Evolutionary conservation across 2,797 vertebrate genomes (phyloP), one percentile per base, ranked within the genome.

Genomic region (Chromobotia macracanthus): DNA sequence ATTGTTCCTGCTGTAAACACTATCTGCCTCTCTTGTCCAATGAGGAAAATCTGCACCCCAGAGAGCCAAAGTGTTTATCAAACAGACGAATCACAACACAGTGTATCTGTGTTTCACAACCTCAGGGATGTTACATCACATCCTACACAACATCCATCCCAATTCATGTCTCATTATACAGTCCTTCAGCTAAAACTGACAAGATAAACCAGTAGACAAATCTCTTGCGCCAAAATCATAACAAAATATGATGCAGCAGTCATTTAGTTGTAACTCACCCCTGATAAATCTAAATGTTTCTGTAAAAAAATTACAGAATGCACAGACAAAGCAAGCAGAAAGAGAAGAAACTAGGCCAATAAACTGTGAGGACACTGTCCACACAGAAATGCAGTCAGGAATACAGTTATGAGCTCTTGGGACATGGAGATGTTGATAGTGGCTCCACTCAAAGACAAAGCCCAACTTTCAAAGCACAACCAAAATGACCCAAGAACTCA

Each of bases 1-100:
- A 80, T 83, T 84, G 73, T 80, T 69, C 13, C 13, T 60, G 19
- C 74, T 75, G 23, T 83, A 83, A 80, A 84, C 73, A 82, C 79
- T 51, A 71, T 73, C 82, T 55, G 67, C 60, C 68, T 77, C 64
- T 64, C 70, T 72, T 19, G n/a, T 72, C 56, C 50, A 44, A 72
- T 0, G 0, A 53, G 71, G 75, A 78, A 69, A 80, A 75, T 53
- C 23, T 11, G 15, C 70, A 77, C 63, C 15, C 38, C 68, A 4
- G 46, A 51, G 61, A 68, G 46, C 56, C 3, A n/a, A n/a, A 51
- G 66, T 75, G 77, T 84, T 84, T 80, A 77, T 82, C 72, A 78
- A 80, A 80, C 72, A 68, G 15, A 31, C 38, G 28, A 12, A 1
- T 31, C 63, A 75, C 75, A 65, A 67, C 67, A 50, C 10, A 10